Evolutionary conservation across 2,888 invertebrate genomes (phyloP).

Genomic region (Linnaemya vulpina): DNA sequence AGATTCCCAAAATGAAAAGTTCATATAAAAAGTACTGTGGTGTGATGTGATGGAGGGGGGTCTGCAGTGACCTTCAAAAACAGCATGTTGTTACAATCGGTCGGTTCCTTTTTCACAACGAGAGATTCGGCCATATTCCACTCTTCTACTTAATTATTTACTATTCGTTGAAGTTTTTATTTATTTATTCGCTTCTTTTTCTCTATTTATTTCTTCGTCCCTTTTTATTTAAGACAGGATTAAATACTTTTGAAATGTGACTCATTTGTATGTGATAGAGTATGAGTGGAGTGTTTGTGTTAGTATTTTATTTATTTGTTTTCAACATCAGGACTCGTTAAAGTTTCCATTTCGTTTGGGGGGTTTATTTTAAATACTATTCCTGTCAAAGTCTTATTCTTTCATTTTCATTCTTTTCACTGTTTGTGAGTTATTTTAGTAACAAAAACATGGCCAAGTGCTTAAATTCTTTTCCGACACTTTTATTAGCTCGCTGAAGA

Average conservation of each 20-base stretch:
- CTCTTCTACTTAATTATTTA: not conserved
- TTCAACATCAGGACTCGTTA: conserved; percentile 7
- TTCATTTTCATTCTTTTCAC: not conserved
- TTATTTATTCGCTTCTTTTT: not conserved
- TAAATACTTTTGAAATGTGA: conserved; percentile 47
- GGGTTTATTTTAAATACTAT: conserved; percentile 13
- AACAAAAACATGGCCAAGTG: conserved; percentile 66
- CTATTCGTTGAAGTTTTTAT: not conserved
- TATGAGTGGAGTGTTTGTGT: not conserved
- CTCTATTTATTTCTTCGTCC: not conserved
- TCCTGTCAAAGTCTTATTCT: not conserved
- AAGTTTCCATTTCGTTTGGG: conserved; percentile 19
- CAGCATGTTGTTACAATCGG: not conserved
- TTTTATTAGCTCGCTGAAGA: conserved; percentile 67
- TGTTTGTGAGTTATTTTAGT: conserved; percentile 34
- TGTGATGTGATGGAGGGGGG: no score
- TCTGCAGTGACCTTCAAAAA: no score
- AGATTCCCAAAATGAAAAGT: no score
- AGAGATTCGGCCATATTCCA: not conserved
- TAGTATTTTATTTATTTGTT: conserved; percentile 9
- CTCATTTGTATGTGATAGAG: conserved; percentile 34
- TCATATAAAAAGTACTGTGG: no score
- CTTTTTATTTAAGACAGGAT: conserved; percentile 32
- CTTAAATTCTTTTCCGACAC: conserved; percentile 68
- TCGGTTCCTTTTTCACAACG: not conserved